Evolutionary conservation across 2,888 invertebrate genomes (phyloP), one percentile per base, ranked within the genome.

Genomic region (Volucella inanis): DNA sequence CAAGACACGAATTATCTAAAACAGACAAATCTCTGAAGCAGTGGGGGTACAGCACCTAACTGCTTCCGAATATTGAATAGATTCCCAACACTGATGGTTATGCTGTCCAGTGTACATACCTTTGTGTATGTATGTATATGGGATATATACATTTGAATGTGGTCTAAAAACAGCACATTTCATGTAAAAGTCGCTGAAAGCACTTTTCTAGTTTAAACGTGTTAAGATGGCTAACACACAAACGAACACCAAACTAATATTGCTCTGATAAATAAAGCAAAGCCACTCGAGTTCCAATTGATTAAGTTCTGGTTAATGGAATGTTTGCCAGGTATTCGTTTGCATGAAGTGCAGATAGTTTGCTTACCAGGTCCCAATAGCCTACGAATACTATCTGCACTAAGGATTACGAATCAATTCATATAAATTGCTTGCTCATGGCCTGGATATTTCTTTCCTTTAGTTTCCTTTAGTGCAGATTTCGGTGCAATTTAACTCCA

Each of bases 221-320:
- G 31, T 71, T 55, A 47, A 62, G 18, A 18, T 41, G 22, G 14
- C 75, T 64, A 15, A 57, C 31, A 62, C 61, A 64, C 62, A 57
- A 68, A 67, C 65, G 57, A 70, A 50, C 70, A 52, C 47, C 57
- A 41, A 74, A 65, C 62, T 47, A 68, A 64, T 64, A 74, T 67
- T 65, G 65, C 14, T 52, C 50, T 41, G 22, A 75, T 68, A 74
- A 84, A 75, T 68, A 67, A 84, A 75, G 57, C 70, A 47, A 72
- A 85, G 68, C 76, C 72, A 79, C 74, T 79, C 88, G 74, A 89
- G 89, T 90, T 90, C 90, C 90, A 90, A 90, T 90, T 90, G 90
- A 90, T 90, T 90, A 90, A 90, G 90, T 89, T 90, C 89, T 88
- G 90, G 89, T 90, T 90, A 90, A 90, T 90, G 89, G 90, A 90